Percentiles rank a stretch among this genome's conserved stretches.
Conservation (phyloP, 92 coral and sea anemone genomes). For the Heliopora coerulea region DNA sequence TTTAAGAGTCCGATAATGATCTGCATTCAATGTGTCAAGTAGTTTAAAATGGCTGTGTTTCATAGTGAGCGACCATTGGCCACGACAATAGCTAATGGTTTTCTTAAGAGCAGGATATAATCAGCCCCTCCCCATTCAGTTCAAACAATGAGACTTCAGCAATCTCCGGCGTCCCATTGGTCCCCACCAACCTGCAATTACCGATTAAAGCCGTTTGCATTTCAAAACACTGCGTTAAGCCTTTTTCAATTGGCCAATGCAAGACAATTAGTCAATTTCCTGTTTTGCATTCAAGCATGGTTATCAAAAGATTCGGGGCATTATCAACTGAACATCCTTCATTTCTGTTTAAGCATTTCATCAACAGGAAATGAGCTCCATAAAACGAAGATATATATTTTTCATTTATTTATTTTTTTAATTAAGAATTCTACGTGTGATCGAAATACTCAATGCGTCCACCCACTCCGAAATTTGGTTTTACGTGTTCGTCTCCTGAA, state of each 20-base stretch:
- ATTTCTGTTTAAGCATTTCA: slow-evolving; percentile 8
- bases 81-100: slow-evolving; percentile 79
- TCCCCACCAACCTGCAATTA: slow-evolving; percentile 76
- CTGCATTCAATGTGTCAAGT: slow-evolving; percentile 99
- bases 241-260: slow-evolving; percentile 95
- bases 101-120: slow-evolving; percentile 90
- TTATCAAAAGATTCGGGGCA: slow-evolving; percentile 18
- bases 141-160: slow-evolving; percentile 82
- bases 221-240: slow-evolving; percentile 81
- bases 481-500: background rate
- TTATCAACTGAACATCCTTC: slow-evolving; percentile 15
- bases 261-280: slow-evolving; percentile 96
- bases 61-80: slow-evolving; percentile 80
- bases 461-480: background rate
- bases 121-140: slow-evolving; percentile 91
- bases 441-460: background rate
- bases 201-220: slow-evolving; percentile 92
- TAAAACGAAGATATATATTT: slow-evolving; percentile 4
- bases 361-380: slow-evolving; percentile 25
- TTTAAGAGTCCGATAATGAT: slow-evolving; percentile 99
- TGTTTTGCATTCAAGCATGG: slow-evolving; percentile 31
- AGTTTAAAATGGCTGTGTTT: slow-evolving; percentile 95
- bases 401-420: slow-evolving; percentile 29
- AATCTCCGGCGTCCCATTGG: slow-evolving; percentile 82
- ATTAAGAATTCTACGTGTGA: background rate